Base-by-base conservation (phyloP, 2,113 vertebrate species). In the Pseudopipra pipra region DNA sequence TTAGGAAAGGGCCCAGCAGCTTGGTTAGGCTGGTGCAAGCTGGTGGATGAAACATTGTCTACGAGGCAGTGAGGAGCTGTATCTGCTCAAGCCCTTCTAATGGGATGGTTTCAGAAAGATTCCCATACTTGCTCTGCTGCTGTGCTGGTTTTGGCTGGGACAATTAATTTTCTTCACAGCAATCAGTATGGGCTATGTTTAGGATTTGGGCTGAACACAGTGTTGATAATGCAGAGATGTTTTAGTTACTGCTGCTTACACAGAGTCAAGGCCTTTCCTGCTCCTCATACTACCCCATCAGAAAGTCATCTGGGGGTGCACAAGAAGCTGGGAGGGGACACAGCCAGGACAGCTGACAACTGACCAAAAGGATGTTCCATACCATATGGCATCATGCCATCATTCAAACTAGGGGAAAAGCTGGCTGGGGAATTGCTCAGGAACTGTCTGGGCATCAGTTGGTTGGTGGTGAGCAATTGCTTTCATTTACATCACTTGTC, bases 31-130 rank as follows among this genome's bases (percentile, higher is more conserved):
- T 62, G 28, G 31, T 67, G 65, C 47, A 30, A 30, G 21, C n/a
- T 0, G 0, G 35, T 25, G 35, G 41, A 11, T 49, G 49, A 74
- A 68, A 75, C 20, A 39, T 49, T 2, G 0, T 37, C 67, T 39
- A 11, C 7, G 3, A 14, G 18, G 14, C 4, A 9, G 14, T 52
- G n/a, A 51, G 37, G 19, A 56, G 46, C 61, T 86, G 18, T 47
- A 8, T 41, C 12, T 11, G 12, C 35, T 72, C 21, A 30, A 39
- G 41, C 18, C 25, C 41, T 66, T 37, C 51, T 74, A 27, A 44
- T 4, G 12, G 28, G 25, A 25, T 30, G 28, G 28, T 61, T 84
- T 65, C 25, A 74, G 73, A 46, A 83, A 66, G 28, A 52, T 78
- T 31, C 12, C n/a, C 37, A 5, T 43, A 24, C 21, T 49, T 84